Evolutionary conservation across 2,113 vertebrate species (phyloP).

Genomic region (Progne subis): DNA sequence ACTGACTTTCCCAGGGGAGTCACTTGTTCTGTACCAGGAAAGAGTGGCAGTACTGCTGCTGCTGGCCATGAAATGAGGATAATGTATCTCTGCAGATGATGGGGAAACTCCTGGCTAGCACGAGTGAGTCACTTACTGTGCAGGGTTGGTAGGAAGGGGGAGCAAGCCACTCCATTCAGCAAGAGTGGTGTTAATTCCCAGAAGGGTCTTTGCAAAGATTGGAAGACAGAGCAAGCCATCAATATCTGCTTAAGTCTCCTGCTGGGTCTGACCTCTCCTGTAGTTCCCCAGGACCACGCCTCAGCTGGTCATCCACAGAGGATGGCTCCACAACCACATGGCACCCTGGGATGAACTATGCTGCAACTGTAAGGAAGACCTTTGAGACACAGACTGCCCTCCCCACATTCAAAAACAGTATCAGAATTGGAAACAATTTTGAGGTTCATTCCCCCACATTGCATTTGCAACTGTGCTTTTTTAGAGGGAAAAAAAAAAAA

Average conservation of each 20-base stretch:
- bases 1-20: background rate
- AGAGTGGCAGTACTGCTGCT: background rate
- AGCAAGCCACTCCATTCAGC: background rate
- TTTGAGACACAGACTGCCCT: background rate
- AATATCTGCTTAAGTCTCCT: background rate
- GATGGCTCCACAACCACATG: accelerated
- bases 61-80: background rate
- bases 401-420: background rate
- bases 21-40: background rate
- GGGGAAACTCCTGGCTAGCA: background rate
- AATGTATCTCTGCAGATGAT: background rate
- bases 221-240: background rate
- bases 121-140: background rate
- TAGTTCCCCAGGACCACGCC: background rate
- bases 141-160: background rate
- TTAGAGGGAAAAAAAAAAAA: background rate
- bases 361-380: background rate
- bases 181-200: background rate
- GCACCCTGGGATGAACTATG: background rate
- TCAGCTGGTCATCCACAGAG: background rate
- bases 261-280: background rate
- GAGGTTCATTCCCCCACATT: accelerated
- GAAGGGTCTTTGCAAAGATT: background rate
- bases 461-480: background rate
- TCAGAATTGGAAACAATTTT: background rate